Base-by-base conservation (phyloP, 1,140 invertebrate genomes). In the Neodiprion fabricii region DNA sequence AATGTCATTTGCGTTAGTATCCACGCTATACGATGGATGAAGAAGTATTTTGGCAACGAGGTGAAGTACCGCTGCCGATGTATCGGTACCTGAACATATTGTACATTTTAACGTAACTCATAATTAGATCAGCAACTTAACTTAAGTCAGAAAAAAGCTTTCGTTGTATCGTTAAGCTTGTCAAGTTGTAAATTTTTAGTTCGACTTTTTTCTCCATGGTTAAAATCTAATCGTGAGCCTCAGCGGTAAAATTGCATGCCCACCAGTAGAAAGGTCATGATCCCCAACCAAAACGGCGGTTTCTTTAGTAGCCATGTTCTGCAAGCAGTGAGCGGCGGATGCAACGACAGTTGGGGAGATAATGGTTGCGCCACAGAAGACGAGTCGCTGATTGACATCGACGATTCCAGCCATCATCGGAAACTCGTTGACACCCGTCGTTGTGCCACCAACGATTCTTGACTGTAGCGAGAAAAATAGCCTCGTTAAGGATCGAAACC, bases 271-370 rank as follows among this genome's bases (percentile, higher is more conserved):
- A 12, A 88, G 75, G 74, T 91, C 84, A 73, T 92, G 89, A 76
- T 90, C 90, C 0, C 92, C 92, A 11, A 92, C 89, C 0, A 93
- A 76, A 1, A 92, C 80, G 0, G 79, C 89, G 0, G 90, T 21
- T 12, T 82, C 48, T 1, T 47, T 21, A 0, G 78, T 0, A 0
- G 49, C 1, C 74, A 78, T 79, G 0, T 76, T 79, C 0, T 10
- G 3, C 7, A 92, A 5, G 79, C 94, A 95, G 80, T 95, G 94
- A 1, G 92, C 94, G 0, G 94, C 94, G 0, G 93, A 92, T 2
- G 95, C 4, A 1, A 93, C 88, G 83, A 92, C 92, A 23, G 82
- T 84, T 0, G 83, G 72, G n/a, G 89, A 87, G 50, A 95, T 91
- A 72, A 96, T 91, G 1, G 90, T 90, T 0, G 85, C 91, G 0